Evolutionary conservation across 2,797 vertebrate species (phyloP), one percentile per base, ranked within the genome.

Genomic region (Selene dorsalis): DNA sequence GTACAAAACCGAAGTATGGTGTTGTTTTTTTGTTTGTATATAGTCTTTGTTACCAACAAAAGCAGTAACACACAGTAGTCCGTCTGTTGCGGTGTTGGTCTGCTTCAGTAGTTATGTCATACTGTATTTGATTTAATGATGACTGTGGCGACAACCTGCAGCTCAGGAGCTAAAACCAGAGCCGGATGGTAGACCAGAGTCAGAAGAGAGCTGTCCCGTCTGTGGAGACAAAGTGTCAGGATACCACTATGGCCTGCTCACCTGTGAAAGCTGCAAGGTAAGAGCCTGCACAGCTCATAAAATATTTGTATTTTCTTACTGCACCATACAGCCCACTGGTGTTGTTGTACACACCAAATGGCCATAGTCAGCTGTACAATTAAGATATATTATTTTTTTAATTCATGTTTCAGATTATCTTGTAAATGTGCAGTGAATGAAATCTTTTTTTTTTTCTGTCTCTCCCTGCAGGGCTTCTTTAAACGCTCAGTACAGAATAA

Each of bases 191-290:
- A 82, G 60, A 58, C 28, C 71, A 38, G 72, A 85, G 50, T 65
- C 76, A 13, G 84, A 84, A 47, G 95, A 95, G 53, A 80, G 75
- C 53, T 96, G 95, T 71, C 95, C 95, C 1, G 75, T 96, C 68
- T 96, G 95, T 83, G 95, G 94, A 47, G 95, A 96, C 92, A 93
- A 93, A 78, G 95, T 96, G 60, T 96, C 95, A 6, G 95, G 95
- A 73, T 96, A 96, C 77, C 95, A 96, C 86, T 96, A 96, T 77
- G 95, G 95, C 39, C 92, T 96, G 63, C 94, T 95, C 64, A 96
- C 95, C 39, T 96, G 95, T 75, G 95, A 96, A 91, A 96, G 95
- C 85, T 96, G 95, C 89, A 96, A 96, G 95, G 95, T 94, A 89
- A 79, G 43, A 13, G 2, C 78, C 3, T 68, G 48, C 13, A 28